phyloP scores from a whole-genome alignment of 2,888 invertebrate species.

The Zygaena filipendulae region DNA sequence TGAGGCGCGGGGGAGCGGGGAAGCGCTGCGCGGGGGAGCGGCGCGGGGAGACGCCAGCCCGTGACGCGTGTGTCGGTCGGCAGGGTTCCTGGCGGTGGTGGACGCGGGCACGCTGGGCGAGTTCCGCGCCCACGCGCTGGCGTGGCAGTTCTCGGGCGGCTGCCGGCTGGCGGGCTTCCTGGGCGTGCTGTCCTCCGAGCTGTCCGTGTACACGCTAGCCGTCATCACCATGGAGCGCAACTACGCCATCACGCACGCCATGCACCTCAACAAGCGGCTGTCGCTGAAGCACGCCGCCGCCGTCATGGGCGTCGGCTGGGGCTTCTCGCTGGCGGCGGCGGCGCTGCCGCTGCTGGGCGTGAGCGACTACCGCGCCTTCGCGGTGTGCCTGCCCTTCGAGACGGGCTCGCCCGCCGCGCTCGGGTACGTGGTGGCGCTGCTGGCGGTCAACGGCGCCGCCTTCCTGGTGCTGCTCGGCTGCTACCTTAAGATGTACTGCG shows the following conservation, averaged over 20 bases:
- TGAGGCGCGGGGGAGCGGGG: too few species aligned
- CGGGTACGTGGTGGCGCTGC: conserved; percentile 89
- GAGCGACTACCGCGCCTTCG: conserved; percentile 96
- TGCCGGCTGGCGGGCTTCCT: conserved; percentile 96
- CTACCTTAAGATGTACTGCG: conserved; percentile 97
- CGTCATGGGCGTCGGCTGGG: conserved; percentile 95
- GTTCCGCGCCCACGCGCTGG: conserved; percentile 95
- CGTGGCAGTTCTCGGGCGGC: conserved; percentile 95
- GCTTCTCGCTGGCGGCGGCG: conserved; percentile 88
- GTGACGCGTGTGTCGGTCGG: conserved; percentile 89
- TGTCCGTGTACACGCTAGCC: conserved; percentile 95
- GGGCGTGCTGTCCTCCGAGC: conserved; percentile 92
- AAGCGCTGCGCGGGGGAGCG: neutral
- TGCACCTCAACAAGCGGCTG: conserved; percentile 95
- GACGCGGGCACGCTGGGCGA: conserved; percentile 96
- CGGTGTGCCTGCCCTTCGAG: conserved; percentile 96
- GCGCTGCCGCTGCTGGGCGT: conserved; percentile 89
- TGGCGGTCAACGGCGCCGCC: conserved; percentile 92
- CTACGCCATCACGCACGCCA: conserved; percentile 97
- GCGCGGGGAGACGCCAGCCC: too few species aligned
- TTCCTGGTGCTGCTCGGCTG: conserved; percentile 96
- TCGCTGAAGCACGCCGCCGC: conserved; percentile 90
- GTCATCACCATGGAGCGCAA: conserved; percentile 96
- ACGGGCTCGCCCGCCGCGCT: conserved; percentile 81
- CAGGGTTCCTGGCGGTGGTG: conserved; percentile 92